phyloP scores from a whole-genome alignment of 1,140 invertebrate genomes.

The Atta cephalotes region DNA sequence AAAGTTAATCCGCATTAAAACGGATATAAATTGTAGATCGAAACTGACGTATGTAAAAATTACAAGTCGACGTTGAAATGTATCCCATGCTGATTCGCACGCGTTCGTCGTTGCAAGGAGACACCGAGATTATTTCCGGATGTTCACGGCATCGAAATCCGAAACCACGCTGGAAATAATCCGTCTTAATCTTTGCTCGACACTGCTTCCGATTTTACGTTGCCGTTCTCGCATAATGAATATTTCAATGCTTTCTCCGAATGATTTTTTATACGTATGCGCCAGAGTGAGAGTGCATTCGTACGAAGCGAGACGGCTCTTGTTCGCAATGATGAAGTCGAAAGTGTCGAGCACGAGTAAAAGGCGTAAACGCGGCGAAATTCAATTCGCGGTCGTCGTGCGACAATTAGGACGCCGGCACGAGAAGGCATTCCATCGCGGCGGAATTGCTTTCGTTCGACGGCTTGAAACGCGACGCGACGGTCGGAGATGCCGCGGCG shows the following conservation, averaged over 20 bases:
- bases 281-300: background rate
- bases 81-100: background rate
- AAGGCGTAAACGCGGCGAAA: conserved; percentile 35
- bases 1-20: too few species aligned
- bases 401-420: conserved; percentile 38
- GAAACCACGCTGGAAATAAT: background rate
- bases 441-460: conserved; percentile 54
- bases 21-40: background rate
- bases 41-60: background rate
- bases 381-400: background rate
- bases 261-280: background rate
- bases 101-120: background rate
- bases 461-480: conserved; percentile 5
- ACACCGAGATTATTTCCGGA: background rate
- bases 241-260: conserved; percentile 17
- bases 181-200: background rate
- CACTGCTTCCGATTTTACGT: background rate
- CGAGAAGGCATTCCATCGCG: conserved; percentile 24
- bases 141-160: background rate
- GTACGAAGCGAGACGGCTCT: conserved; percentile 1
- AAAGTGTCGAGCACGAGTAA: conserved; percentile 28
- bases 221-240: background rate
- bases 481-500: background rate
- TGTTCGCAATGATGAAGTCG: conserved; percentile 1
- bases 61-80: background rate